Conservation (phyloP, 2,113 vertebrate species). For the Mormoops blainvillei region DNA sequence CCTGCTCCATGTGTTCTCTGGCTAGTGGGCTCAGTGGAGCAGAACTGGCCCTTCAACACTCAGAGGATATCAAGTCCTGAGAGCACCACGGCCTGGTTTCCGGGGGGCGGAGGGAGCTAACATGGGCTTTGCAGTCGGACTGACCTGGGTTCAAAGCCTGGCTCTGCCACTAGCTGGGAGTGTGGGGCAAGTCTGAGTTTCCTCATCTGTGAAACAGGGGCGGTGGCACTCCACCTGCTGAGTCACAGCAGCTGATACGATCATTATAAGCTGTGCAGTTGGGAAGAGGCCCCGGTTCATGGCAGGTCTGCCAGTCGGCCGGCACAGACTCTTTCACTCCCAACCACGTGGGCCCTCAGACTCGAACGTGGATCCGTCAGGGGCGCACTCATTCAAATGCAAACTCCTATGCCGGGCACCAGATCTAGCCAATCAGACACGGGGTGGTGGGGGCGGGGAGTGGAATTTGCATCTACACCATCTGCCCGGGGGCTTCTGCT, state of each 20-base stretch:
- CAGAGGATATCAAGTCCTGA: neutral
- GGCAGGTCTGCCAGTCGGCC: rapidly evolving
- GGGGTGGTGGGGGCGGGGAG: rapidly evolving
- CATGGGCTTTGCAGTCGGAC: neutral
- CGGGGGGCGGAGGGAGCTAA: neutral
- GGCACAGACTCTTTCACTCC: neutral
- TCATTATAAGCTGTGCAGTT: neutral
- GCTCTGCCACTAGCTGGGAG: neutral
- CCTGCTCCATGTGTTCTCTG: neutral
- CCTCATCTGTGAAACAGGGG: neutral
- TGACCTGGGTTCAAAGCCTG: neutral
- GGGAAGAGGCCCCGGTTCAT: neutral
- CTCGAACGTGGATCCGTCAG: neutral
- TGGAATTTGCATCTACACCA: neutral
- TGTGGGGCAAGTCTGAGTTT: neutral
- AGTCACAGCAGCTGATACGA: neutral
- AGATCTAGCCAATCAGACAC: neutral
- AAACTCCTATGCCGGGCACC: neutral
- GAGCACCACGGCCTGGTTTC: neutral
- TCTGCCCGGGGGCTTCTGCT: neutral
- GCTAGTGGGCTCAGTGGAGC: neutral
- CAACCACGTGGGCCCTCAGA: neutral
- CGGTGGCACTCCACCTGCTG: neutral
- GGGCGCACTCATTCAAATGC: neutral
- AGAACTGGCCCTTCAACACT: neutral